These are phyloP conservation scores for Drosophila parabipectinata DNA, from an alignment of 1,140 invertebrate genomes.

Conservation along the genomic window DNA sequence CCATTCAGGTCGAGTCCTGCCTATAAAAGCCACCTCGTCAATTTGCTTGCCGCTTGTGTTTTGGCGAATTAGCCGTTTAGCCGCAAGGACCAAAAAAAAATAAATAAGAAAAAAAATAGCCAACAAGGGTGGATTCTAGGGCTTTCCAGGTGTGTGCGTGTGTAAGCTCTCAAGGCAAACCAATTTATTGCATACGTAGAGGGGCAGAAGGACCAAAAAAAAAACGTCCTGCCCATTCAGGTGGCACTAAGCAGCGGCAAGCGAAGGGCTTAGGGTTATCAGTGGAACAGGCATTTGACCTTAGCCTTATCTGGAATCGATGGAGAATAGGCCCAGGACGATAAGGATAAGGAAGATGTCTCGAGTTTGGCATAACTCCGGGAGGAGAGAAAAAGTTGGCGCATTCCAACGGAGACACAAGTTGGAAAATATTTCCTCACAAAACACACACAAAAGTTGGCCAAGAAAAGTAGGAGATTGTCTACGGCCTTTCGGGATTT, in stretches of 20 bases:
- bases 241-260: slow-evolving; percentile 44
- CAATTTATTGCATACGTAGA: slow-evolving; percentile 72
- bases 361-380: slow-evolving; percentile 58
- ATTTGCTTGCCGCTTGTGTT: slow-evolving; percentile 50
- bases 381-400: slow-evolving; percentile 20
- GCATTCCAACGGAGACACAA: slow-evolving; percentile 48
- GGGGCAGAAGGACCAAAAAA: neutral
- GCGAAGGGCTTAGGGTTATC: slow-evolving; percentile 50
- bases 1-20: slow-evolving; percentile 25
- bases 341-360: slow-evolving; percentile 57
- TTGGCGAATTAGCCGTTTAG: slow-evolving; percentile 70
- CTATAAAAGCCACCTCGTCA: slow-evolving; percentile 25
- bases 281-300: slow-evolving; percentile 54
- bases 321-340: slow-evolving; percentile 15
- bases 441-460: slow-evolving; percentile 50
- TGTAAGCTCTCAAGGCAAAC: slow-evolving; percentile 34
- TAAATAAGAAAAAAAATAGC: neutral
- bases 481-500: slow-evolving; percentile 37
- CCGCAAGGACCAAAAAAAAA: slow-evolving; percentile 15
- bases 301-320: slow-evolving; percentile 26
- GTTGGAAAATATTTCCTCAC: slow-evolving; percentile 55
- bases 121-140: slow-evolving; percentile 4
- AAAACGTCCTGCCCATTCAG: slow-evolving; percentile 33
- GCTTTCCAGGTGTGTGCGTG: slow-evolving; percentile 57
- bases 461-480: slow-evolving; percentile 15